phyloP scores from a whole-genome alignment of 2,888 invertebrate species.

The Iphiclides podalirius region DNA sequence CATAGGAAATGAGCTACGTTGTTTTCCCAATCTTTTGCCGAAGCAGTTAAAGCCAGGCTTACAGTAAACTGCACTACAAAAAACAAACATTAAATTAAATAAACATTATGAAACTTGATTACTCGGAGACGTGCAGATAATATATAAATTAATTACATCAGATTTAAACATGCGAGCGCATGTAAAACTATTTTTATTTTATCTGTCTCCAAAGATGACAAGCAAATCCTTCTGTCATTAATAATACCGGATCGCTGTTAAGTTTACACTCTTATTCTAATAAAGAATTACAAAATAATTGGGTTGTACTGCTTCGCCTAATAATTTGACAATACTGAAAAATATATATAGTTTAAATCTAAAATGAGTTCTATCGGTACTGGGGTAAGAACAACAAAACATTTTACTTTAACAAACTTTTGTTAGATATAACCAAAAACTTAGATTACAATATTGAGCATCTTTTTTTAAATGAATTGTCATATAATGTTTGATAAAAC shows the following conservation, averaged over 20 bases:
- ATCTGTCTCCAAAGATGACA: slow-evolving; percentile 16
- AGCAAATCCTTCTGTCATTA: slow-evolving; percentile 22
- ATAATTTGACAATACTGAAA: not conserved
- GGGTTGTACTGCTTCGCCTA: not conserved
- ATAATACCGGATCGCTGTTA: slow-evolving; percentile 25
- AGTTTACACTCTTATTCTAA: slow-evolving; percentile 20
- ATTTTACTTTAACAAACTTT: slow-evolving; percentile 13
- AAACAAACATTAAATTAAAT: no score
- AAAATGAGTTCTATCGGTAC: slow-evolving; percentile 97
- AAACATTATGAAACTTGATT: no score
- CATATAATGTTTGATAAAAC: not conserved
- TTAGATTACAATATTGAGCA: not conserved
- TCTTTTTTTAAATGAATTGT: not conserved
- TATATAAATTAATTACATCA: no score
- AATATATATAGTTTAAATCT: slow-evolving; percentile 32
- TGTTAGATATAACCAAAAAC: slow-evolving; percentile 12
- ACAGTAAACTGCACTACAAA: no score
- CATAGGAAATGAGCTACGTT: no score
- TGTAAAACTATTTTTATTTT: not conserved
- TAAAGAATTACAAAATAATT: slow-evolving; percentile 12
- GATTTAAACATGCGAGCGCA: no score
- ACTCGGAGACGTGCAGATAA: no score
- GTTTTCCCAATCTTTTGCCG: no score
- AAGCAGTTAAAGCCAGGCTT: no score
- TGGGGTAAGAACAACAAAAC: slow-evolving; percentile 84